Evolutionary conservation across 2,113 vertebrate species (phyloP).

Genomic region (Calonectris borealis): DNA sequence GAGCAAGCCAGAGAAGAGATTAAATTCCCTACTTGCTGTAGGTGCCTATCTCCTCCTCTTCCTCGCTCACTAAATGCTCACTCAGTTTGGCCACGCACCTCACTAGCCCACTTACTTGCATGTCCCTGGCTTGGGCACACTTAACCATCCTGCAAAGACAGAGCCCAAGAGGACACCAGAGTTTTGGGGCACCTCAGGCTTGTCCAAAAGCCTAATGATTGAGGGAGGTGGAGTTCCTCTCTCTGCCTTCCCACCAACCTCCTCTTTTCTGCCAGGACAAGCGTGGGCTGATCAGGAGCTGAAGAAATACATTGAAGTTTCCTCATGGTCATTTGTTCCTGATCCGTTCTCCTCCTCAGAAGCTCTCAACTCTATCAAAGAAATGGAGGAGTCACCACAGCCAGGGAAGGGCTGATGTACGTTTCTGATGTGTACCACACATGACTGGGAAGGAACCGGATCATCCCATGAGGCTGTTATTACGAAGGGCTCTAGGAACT

Average conservation of each 20-base stretch:
- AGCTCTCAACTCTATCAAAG: not conserved
- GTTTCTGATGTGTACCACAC: not conserved
- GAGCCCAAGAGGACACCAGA: not conserved
- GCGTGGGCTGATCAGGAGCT: not conserved
- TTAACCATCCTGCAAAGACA: not conserved
- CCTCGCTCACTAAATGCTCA: not conserved
- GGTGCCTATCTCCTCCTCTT: not conserved
- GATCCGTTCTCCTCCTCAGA: not conserved
- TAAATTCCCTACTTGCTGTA: not conserved
- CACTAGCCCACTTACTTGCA: not conserved
- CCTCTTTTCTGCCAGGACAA: not conserved
- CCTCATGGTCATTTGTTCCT: not conserved
- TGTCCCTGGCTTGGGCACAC: fast-evolving
- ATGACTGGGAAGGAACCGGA: not conserved
- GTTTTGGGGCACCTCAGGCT: not conserved
- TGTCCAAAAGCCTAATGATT: not conserved
- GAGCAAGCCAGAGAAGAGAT: not conserved
- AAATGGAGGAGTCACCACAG: not conserved
- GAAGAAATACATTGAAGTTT: not conserved
- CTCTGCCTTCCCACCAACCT: not conserved
- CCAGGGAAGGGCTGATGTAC: not conserved
- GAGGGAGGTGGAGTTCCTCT: not conserved
- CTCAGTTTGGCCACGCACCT: not conserved
- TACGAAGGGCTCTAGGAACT: not conserved
- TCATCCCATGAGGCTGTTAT: not conserved